These are phyloP conservation scores for Drosophila neonasuta DNA, from an alignment of 2,888 invertebrate species.

Conservation along the genomic window DNA sequence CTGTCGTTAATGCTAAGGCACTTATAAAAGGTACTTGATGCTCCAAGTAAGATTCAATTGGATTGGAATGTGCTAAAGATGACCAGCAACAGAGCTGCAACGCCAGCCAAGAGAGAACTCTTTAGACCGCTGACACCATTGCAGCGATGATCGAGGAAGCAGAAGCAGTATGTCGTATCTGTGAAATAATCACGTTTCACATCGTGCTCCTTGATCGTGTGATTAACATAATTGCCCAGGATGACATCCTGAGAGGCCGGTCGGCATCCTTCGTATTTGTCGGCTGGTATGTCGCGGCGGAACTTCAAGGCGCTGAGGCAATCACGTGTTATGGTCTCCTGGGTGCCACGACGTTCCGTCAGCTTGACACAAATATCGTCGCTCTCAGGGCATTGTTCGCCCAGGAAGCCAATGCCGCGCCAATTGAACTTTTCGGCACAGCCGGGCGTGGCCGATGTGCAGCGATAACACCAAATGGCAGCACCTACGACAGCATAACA, in stretches of 20 bases:
- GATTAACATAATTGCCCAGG: slow-evolving; percentile 93
- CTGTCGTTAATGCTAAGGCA: slow-evolving; percentile 55
- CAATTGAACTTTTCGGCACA: slow-evolving; percentile 93
- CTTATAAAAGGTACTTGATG: slow-evolving; percentile 21
- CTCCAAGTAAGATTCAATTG: slow-evolving; percentile 1
- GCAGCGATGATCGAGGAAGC: slow-evolving; percentile 94
- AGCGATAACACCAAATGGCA: slow-evolving; percentile 93
- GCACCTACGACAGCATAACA: slow-evolving; percentile 81
- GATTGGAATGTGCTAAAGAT: slow-evolving; percentile 14
- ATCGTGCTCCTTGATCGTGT: slow-evolving; percentile 92
- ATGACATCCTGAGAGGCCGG: slow-evolving; percentile 90
- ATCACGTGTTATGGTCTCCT: slow-evolving; percentile 90
- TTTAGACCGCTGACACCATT: slow-evolving; percentile 83
- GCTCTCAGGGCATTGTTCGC: slow-evolving; percentile 90
- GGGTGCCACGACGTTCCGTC: slow-evolving; percentile 91
- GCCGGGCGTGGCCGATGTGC: slow-evolving; percentile 94
- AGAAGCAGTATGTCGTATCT: slow-evolving; percentile 93
- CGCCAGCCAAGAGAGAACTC: slow-evolving; percentile 23
- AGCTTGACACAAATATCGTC: slow-evolving; percentile 95
- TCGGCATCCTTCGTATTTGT: slow-evolving; percentile 95
- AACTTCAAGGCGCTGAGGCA: slow-evolving; percentile 91
- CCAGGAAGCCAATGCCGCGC: slow-evolving; percentile 88
- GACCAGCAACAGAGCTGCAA: slow-evolving; percentile 30
- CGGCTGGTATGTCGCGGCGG: slow-evolving; percentile 94
- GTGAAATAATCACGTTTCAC: slow-evolving; percentile 91